Evolutionary conservation across 2,797 vertebrate genomes (phyloP), one percentile per base, ranked within the genome.

Genomic region (Sebastes baramenuke): DNA sequence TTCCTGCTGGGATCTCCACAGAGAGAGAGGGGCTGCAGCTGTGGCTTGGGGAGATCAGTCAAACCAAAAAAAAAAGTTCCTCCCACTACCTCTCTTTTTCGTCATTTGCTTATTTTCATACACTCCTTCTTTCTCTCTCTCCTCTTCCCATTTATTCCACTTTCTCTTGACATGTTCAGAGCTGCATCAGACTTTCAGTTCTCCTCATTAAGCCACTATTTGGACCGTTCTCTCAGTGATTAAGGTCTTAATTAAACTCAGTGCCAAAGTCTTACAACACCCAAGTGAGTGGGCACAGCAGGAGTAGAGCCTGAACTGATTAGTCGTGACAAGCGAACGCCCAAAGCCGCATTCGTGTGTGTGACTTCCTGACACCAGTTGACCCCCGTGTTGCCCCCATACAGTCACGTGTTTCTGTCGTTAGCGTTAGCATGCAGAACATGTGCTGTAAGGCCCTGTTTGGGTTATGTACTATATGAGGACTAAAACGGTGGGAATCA

Each of bases 171-270:
- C 59, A 4, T 22, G 1, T 22, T 62, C 56, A 38, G 54, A 69
- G 67, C 64, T 67, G 60, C 71, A 58, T 66, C n/a, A 24, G 30
- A 79, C 25, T 55, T 12, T 75, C 72, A n/a, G 18, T 30, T 22
- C 88, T 88, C 34, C 88, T 88, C 76, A 84, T 92, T 92, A 90
- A 78, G 83, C 70, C 58, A 36, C 70, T 46, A 80, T 91, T 87
- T 80, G 83, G 70, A 84, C 46, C 4, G 1, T 68, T 86, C 55
- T 65, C 69, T 61, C 5, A 24, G 54, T 4, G 27, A 86, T 91
- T 89, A 77, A 83, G 30, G 56, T 67, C 85, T 86, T 88, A 87
- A 93, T 93, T 91, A 90, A 84, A 88, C 55, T 74, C 59, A 1
- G 32, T 88, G 86, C 83, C 87, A 88, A 82, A 87, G 30, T 64